Evolutionary conservation across 2,888 invertebrate genomes (phyloP), one percentile per base, ranked within the genome.

Genomic region (Pterostichus niger): DNA sequence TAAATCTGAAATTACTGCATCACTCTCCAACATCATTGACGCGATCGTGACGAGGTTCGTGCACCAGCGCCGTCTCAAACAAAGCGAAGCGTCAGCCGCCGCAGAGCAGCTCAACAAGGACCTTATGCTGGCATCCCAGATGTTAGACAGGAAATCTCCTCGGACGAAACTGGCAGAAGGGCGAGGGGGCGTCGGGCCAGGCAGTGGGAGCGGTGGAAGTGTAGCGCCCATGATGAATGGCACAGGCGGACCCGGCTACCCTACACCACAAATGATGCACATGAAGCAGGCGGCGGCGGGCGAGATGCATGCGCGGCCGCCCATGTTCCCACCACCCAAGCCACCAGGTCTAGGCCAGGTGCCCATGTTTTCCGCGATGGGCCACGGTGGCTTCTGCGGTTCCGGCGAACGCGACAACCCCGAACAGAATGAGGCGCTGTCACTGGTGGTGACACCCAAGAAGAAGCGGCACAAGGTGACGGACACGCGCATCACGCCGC

Each of bases 381-480:
- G 90, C 83, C 87, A 88, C 84, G 90, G 91, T 85, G 93, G 93
- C 17, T 93, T 93, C 88, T 93, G 93, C 87, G 90, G 93, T 90
- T 91, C 92, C 88, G 40, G 40, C 9, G 94, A 91, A 86, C 90
- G 91, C 82, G 94, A 86, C 87, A 95, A 95, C 88, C 94, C 96
- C 56, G 97, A 97, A 89, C 97, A 97, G 90, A 97, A 97, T 90
- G 98, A 98, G 89, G 98, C 98, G 3, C 93, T 99, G 83, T 97
- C 98, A 89, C 93, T 98, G 87, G 98, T 99, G 84, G 97, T 98
- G 86, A 96, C 97, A 68, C 97, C 97, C 1, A 98, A 98, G 91
- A 98, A 98, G 92, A 98, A 98, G 91, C 93, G 99, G 82, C 98
- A 98, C 89, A 99, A 99, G 95, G 97, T 98, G 87, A 98, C 98